phyloP scores from a whole-genome alignment of 2,888 invertebrate species.

The Noctua pronuba region DNA sequence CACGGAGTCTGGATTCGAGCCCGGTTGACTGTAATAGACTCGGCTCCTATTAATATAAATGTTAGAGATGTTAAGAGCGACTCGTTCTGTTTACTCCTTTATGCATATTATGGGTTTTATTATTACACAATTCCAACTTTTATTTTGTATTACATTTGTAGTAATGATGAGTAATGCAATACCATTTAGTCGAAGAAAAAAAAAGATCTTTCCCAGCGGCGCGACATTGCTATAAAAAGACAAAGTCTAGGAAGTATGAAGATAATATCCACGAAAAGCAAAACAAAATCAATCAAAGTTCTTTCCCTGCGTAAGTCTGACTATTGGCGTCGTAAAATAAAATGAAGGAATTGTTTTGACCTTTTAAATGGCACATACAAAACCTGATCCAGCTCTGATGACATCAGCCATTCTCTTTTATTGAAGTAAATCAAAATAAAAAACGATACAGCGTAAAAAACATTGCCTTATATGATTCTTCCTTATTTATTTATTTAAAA shows the following conservation, averaged over 20 bases:
- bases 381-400: not conserved
- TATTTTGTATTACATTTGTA: not conserved
- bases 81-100: too few species aligned
- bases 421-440: not conserved
- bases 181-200: too few species aligned
- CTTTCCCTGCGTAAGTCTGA: not conserved
- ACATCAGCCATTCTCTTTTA: not conserved
- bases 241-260: not conserved
- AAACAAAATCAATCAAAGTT: not conserved
- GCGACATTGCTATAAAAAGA: not conserved
- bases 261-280: not conserved
- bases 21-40: not conserved
- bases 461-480: not conserved
- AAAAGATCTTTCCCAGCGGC: not conserved
- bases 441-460: not conserved
- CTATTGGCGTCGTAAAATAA: not conserved
- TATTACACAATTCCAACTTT: not conserved
- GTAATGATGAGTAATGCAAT: not conserved
- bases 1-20: not conserved
- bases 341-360: not conserved
- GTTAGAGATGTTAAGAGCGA: too few species aligned
- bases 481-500: conserved; percentile 13
- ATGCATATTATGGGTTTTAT: too few species aligned
- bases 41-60: too few species aligned
- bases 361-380: not conserved